Evolutionary conservation across 2,888 invertebrate species (phyloP).

Genomic region (Mimachlamys varia): DNA sequence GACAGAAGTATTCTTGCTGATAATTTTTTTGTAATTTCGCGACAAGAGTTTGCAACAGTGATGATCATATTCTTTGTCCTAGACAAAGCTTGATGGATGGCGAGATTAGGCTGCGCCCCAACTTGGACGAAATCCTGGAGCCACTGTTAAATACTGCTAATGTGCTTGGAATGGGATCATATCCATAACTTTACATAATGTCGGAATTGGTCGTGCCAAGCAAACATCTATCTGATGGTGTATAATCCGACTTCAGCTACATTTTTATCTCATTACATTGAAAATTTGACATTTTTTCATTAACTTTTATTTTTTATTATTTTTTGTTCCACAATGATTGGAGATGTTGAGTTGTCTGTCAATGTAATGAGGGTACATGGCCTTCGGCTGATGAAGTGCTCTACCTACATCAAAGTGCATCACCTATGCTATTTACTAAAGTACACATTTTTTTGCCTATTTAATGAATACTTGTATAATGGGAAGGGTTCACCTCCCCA

Average conservation of each 20-base stretch:
- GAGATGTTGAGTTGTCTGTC: not conserved
- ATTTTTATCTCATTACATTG: not conserved
- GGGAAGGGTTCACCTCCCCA: not conserved
- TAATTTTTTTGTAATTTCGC: conserved; percentile 31
- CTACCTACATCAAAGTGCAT: conserved; percentile 23
- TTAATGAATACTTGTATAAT: conserved; percentile 9
- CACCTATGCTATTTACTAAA: conserved; percentile 5
- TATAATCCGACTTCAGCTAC: conserved; percentile 13
- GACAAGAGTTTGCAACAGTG: conserved; percentile 33
- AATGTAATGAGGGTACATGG: not conserved
- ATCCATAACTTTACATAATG: conserved; percentile 28
- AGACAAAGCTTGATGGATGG: conserved; percentile 32
- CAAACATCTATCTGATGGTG: conserved; percentile 28
- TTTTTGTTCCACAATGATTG: not conserved
- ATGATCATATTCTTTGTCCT: conserved; percentile 27
- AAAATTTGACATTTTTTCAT: conserved; percentile 26
- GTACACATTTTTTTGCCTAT: conserved; percentile 13
- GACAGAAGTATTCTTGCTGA: conserved; percentile 19
- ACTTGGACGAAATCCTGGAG: conserved; percentile 19
- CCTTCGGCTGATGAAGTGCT: not conserved
- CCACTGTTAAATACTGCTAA: conserved; percentile 18
- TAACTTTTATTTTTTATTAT: not conserved
- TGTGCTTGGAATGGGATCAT: conserved; percentile 31
- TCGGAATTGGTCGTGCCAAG: conserved; percentile 28
- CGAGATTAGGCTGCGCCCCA: not conserved